These are phyloP conservation scores for Aix galericulata DNA, from an alignment of 2,113 vertebrate genomes.

Conservation along the genomic window DNA sequence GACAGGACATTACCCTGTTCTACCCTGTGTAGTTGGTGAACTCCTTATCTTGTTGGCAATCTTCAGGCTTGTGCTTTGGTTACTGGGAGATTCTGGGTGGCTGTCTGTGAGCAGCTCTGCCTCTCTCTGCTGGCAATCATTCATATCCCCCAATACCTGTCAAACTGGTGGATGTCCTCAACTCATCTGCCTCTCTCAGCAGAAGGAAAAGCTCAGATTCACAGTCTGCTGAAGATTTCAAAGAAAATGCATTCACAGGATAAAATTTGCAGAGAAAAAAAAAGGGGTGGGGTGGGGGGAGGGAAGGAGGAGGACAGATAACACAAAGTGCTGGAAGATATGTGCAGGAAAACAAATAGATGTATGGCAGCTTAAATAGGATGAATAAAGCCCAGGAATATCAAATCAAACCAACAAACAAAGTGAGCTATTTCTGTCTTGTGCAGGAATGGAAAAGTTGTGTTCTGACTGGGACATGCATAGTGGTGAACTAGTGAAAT, in stretches of 20 bases:
- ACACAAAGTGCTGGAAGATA: background rate
- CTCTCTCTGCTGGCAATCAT: background rate
- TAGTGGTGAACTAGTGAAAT: background rate
- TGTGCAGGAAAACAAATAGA: background rate
- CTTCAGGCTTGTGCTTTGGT: background rate
- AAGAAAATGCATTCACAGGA: background rate
- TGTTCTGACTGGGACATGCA: background rate
- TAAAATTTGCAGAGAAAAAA: no score
- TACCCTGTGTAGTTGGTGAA: background rate
- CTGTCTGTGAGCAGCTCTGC: background rate
- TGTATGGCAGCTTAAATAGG: background rate
- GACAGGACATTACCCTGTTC: background rate
- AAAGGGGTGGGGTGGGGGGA: no score
- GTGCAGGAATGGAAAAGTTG: background rate
- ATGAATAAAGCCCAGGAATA: background rate
- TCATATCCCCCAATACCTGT: background rate
- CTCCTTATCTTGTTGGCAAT: background rate
- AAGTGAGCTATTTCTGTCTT: background rate
- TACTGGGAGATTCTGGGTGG: background rate
- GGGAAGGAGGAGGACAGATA: background rate
- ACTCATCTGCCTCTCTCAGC: background rate
- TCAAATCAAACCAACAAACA: background rate
- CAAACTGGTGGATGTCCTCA: background rate
- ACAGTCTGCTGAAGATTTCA: background rate
- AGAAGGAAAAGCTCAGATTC: background rate